These are phyloP conservation scores for Siniperca obscura DNA, from an alignment of 2,797 vertebrate genomes.

Conservation along the genomic window DNA sequence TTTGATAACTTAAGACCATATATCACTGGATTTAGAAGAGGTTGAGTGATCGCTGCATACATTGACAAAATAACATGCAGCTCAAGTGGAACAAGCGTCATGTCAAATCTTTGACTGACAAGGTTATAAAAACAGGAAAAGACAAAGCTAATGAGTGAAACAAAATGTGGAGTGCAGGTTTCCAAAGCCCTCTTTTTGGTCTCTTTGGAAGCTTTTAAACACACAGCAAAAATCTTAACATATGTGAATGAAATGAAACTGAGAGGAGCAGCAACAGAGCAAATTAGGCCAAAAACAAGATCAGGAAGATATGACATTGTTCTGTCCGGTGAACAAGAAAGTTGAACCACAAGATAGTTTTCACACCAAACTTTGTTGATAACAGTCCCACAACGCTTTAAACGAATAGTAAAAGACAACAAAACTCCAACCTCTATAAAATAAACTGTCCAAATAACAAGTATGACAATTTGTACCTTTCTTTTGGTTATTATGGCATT, in stretches of 20 bases:
- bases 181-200: slow-evolving; percentile 43
- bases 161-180: slow-evolving; percentile 54
- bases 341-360: slow-evolving; percentile 32
- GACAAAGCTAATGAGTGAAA: slow-evolving; percentile 31
- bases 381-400: slow-evolving; percentile 21
- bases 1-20: slow-evolving; percentile 34
- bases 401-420: slow-evolving; percentile 18
- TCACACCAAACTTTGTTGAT: slow-evolving; percentile 51
- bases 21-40: slow-evolving; percentile 27
- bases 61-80: slow-evolving; percentile 17
- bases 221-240: slow-evolving; percentile 35
- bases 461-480: slow-evolving; percentile 23
- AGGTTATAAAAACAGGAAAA: slow-evolving; percentile 22
- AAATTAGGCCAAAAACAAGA: slow-evolving; percentile 22
- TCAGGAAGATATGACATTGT: slow-evolving; percentile 30
- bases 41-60: slow-evolving; percentile 7
- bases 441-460: slow-evolving; percentile 29
- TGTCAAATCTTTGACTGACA: slow-evolving; percentile 23
- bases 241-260: slow-evolving; percentile 39
- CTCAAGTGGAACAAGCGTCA: not conserved
- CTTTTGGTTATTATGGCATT: slow-evolving; percentile 27
- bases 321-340: slow-evolving; percentile 37
- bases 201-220: slow-evolving; percentile 41
- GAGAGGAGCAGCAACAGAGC: slow-evolving; percentile 28
- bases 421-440: slow-evolving; percentile 36